phyloP scores from a whole-genome alignment of 1,140 invertebrate species.

The Drosophila sp. region DNA sequence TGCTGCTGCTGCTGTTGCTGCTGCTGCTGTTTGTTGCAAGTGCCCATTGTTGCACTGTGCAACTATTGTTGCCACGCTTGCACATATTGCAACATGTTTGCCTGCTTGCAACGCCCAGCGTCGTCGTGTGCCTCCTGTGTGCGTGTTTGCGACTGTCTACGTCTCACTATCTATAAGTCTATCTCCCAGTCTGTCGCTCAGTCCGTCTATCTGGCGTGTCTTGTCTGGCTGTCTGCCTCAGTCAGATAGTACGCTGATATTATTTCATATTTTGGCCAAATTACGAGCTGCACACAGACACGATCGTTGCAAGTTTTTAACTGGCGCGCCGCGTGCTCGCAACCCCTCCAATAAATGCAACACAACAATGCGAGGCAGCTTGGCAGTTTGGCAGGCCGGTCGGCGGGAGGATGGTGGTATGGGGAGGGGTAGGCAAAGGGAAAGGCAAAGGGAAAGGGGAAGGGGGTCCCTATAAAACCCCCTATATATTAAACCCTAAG shows the following conservation, averaged over 20 bases:
- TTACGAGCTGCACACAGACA: conserved; percentile 33
- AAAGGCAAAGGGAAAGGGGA: neutral
- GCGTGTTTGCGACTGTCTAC: conserved; percentile 40
- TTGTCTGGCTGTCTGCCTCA: conserved; percentile 46
- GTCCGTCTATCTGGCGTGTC: conserved; percentile 35
- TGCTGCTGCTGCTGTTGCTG: conserved; percentile 11
- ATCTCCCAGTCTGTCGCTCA: conserved; percentile 9
- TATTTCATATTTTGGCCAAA: conserved; percentile 59
- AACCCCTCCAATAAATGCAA: conserved; percentile 40
- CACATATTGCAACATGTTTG: conserved; percentile 42
- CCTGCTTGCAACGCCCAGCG: conserved; percentile 39
- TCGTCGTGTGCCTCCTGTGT: conserved; percentile 43
- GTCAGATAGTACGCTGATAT: conserved; percentile 46
- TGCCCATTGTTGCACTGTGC: conserved; percentile 28
- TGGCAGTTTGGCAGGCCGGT: too few relatives aligned
- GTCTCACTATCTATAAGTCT: conserved; percentile 21
- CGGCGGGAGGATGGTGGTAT: too few relatives aligned
- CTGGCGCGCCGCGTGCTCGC: conserved; percentile 43
- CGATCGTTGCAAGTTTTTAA: conserved; percentile 45
- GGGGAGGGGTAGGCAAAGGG: too few relatives aligned
- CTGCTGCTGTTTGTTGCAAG: conserved; percentile 23
- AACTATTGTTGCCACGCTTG: conserved; percentile 42
- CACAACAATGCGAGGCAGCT: neutral
- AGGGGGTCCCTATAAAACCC: conserved; percentile 31
- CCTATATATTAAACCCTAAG: conserved; percentile 27